These are phyloP conservation scores for Troilus luridus DNA, from an alignment of 2,888 invertebrate genomes.

Conservation along the genomic window DNA sequence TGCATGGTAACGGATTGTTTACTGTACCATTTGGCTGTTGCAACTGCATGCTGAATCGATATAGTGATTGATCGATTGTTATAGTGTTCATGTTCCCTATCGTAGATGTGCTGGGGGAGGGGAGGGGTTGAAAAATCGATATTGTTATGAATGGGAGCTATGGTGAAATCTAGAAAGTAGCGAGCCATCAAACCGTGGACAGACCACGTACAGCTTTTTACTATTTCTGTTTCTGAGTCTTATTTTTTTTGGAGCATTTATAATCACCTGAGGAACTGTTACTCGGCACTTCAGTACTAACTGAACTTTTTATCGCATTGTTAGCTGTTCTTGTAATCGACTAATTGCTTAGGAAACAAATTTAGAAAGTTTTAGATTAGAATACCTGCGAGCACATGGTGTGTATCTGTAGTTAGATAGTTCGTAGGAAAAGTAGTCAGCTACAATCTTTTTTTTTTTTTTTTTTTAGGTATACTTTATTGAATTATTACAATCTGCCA, in stretches of 20 bases:
- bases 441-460: no score
- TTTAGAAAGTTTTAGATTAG: not conserved
- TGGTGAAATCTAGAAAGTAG: constrained; percentile 39
- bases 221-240: not conserved
- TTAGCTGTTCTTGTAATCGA: not conserved
- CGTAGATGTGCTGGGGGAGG: not conserved
- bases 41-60: not conserved
- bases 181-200: constrained; percentile 31
- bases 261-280: not conserved
- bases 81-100: not conserved
- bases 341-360: not conserved
- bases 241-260: not conserved
- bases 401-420: no score
- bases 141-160: constrained; percentile 43
- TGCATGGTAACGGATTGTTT: no score
- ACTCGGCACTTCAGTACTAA: not conserved
- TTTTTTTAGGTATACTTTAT: no score
- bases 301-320: not conserved
- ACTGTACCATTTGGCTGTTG: not conserved
- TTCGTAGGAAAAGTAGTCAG: no score
- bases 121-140: not conserved
- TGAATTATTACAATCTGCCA: no score
- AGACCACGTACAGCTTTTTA: constrained; percentile 18
- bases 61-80: not conserved
- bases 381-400: not conserved